Evolutionary conservation across 2,113 vertebrate species (phyloP), one percentile per base, ranked within the genome.

Genomic region (Paradisaea rubra): DNA sequence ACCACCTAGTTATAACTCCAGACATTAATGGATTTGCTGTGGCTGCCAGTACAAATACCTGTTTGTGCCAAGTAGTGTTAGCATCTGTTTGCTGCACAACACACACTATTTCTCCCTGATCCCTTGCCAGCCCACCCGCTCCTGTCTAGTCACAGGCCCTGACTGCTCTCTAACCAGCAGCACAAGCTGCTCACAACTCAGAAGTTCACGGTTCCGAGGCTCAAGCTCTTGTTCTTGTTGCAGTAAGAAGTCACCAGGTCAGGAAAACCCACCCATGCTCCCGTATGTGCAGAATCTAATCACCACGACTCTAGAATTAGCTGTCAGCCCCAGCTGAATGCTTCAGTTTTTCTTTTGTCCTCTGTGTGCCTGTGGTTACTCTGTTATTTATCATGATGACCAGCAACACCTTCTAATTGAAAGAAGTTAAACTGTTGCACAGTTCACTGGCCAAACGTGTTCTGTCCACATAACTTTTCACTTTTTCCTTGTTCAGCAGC

Each of bases 41-140:
- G 89, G 63, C 91, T 94, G 87, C 87, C 84, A 82, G 78, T 50
- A 41, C 71, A 95, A 94, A 72, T 85, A 86, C 10, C 84, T 77
- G 65, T 45, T 71, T 57, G 39, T 95, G 87, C 89, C 94, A 94
- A 86, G 72, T 10, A 42, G 27, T 33, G 57, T 76, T 87, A 82
- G 63, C 89, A 86, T 85, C 92, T 94, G 70, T 87, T 81, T 89
- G 61, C 71, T 89, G 65, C 47, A 50, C 65, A 80, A 23, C 49
- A 76, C 61, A 41, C 0, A 0, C 44, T 64, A 2, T 63, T 88
- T 63, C 35, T 66, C 52, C 61, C 63, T 81, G 25, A 81, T 81
- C 45, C 47, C 41, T 66, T 83, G 71, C 88, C 47, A 83, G 25
- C 76, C 82, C 47, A 64, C 71, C 50, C 8, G 1, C 39, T 77